A percentile compares a stretch with the other conserved stretches of the same genome.
These are phyloP conservation scores for Sebastolobus alascanus DNA, from an alignment of 2,797 vertebrate species.

Conservation along the genomic window DNA sequence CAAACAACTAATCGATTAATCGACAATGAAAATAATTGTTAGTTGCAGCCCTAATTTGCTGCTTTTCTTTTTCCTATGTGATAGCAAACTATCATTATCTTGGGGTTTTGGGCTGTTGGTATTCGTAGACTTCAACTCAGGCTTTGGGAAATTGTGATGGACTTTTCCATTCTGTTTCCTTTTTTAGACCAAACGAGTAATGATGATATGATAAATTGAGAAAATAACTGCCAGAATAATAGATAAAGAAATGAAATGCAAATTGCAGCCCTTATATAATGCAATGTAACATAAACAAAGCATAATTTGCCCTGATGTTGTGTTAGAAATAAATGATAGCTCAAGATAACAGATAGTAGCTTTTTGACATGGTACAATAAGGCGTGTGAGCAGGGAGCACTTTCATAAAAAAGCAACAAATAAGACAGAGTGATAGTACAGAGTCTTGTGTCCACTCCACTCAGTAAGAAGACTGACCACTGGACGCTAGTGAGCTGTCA, in stretches of 20 bases:
- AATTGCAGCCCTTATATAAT: background rate
- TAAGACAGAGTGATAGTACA: background rate
- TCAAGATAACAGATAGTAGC: background rate
- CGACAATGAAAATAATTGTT: no score
- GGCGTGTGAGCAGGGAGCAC: background rate
- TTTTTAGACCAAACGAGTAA: background rate
- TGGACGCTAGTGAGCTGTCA: constrained; percentile 17
- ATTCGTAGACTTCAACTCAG: background rate
- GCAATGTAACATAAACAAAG: background rate
- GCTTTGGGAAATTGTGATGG: background rate
- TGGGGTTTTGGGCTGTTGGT: background rate
- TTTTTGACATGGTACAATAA: background rate
- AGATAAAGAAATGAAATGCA: background rate
- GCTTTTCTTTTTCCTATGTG: background rate
- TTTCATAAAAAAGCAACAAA: background rate
- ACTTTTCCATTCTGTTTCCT: background rate
- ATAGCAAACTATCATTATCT: background rate
- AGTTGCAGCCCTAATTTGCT: background rate
- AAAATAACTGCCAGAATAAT: background rate
- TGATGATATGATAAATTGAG: background rate
- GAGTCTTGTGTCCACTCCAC: background rate
- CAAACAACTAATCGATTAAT: no score
- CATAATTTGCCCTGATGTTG: background rate
- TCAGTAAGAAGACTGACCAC: background rate
- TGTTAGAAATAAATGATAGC: constrained; percentile 7